Base-by-base conservation (phyloP, 1,140 invertebrate genomes). In the Coboldia fuscipes region DNA sequence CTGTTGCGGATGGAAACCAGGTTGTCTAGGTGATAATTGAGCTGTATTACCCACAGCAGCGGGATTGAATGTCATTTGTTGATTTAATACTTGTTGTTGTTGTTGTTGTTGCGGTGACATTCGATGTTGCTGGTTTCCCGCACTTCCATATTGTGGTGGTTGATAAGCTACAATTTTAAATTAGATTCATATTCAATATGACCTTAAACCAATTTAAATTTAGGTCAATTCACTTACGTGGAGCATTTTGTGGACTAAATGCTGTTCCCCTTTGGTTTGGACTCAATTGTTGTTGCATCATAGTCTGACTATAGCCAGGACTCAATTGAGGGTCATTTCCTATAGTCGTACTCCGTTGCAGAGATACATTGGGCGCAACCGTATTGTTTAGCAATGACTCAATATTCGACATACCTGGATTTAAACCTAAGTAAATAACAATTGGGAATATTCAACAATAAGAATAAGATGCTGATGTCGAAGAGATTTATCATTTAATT, bases 281-380 rank as follows among this genome's bases (percentile, higher is more conserved):
- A 36, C 52, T 55, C 18, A 55, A 40, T 33, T 54, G 51, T 35
- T 54, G 52, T 41, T 57, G 48, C 42, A 53, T 45, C 37, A 54
- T 34, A 4, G 40, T 46, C 35, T 52, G 52, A 9, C 51, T 42
- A 51, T 70, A 76, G 45, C 62, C 63, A 20, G 72, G 72, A 42
- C 72, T 75, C 23, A 75, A 60, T 56, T 78, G 74, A 15, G 73
- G 68, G 50, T 79, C 75, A 42, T 72, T 63, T n/a, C 51, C 51
- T 41, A 75, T 63, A 55, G 66, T 76, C 20, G 64, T 46, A 18
- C 65, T 71, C 39, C 73, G 62, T 60, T 77, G 58, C 20, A 64
- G 54, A 18, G 78, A 72, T 7, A 85, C 79, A 56, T 84, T 84
- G 7, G 74, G 77, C 15, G 78, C 76, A 38, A 78, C 75, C n/a